Conservation (phyloP, 2,797 vertebrate genomes). For the Otolemur crassicaudatus region DNA sequence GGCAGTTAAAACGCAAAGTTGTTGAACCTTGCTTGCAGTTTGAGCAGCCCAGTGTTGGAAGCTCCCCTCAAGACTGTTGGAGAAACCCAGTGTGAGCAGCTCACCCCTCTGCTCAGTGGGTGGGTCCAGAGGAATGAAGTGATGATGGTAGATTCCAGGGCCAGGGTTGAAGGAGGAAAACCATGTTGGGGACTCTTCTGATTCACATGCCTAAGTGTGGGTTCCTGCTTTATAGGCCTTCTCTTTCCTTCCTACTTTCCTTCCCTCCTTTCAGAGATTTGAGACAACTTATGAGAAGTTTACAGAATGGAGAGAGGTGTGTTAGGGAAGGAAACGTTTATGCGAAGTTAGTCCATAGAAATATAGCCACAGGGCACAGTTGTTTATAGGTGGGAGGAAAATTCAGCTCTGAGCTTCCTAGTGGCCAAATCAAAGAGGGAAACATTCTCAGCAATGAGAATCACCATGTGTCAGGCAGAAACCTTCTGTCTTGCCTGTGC, state of each 20-base stretch:
- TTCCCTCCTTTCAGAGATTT: neutral
- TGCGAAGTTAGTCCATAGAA: neutral
- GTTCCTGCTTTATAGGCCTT: neutral
- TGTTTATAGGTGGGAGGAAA: neutral
- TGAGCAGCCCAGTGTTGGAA: too few species aligned
- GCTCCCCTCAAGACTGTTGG: neutral
- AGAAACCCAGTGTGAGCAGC: neutral
- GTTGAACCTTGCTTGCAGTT: neutral
- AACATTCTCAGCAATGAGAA: neutral
- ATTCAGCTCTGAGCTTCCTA: neutral
- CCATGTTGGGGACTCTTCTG: neutral
- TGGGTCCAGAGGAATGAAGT: neutral
- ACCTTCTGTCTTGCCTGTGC: neutral
- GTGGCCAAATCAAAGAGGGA: neutral
- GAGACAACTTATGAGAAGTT: neutral
- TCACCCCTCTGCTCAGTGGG: accelerated
- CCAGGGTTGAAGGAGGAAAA: neutral
- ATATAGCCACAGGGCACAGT: neutral
- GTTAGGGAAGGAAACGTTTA: neutral
- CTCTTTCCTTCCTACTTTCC: neutral
- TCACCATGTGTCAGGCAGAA: accelerated
- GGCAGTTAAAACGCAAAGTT: neutral
- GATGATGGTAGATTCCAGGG: neutral
- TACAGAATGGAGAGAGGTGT: neutral
- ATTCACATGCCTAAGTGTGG: neutral